A percentile compares a stretch with the other conserved stretches of the same genome.
These are phyloP conservation scores for Clupea harengus DNA, from an alignment of 2,113 vertebrate species.

Conservation along the genomic window DNA sequence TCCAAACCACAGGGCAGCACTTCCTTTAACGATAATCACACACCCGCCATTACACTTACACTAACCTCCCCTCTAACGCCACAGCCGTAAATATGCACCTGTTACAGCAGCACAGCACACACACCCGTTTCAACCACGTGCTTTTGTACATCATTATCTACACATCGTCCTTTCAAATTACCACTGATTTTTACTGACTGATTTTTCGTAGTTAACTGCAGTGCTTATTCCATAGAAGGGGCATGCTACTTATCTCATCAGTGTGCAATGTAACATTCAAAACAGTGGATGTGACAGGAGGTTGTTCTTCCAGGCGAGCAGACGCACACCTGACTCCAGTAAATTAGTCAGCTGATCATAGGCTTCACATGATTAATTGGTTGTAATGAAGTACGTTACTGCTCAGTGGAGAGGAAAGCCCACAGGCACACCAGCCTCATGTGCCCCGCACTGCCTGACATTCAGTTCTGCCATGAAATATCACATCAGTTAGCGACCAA, in stretches of 20 bases:
- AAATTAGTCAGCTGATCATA: background rate
- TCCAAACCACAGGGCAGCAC: background rate
- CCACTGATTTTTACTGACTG: background rate
- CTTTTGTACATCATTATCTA: background rate
- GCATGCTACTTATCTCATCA: background rate
- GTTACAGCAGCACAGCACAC: background rate
- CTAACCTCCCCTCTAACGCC: background rate
- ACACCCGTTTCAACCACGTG: background rate
- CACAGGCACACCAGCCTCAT: background rate
- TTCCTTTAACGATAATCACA: conserved; percentile 11
- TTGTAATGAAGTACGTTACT: background rate
- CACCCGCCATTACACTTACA: background rate
- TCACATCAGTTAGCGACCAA: background rate
- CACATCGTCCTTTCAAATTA: background rate
- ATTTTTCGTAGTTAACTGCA: background rate
- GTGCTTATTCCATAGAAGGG: background rate
- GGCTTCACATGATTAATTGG: conserved; percentile 3
- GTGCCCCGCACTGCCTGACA: background rate
- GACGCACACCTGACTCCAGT: conserved; percentile 3
- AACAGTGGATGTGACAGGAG: background rate
- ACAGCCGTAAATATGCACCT: background rate
- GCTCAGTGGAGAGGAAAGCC: conserved; percentile 3
- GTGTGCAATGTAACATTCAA: background rate
- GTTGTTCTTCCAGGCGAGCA: background rate
- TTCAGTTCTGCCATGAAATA: background rate